phyloP scores from a whole-genome alignment of 2,113 vertebrate species.

The Actenoides hombroni region DNA sequence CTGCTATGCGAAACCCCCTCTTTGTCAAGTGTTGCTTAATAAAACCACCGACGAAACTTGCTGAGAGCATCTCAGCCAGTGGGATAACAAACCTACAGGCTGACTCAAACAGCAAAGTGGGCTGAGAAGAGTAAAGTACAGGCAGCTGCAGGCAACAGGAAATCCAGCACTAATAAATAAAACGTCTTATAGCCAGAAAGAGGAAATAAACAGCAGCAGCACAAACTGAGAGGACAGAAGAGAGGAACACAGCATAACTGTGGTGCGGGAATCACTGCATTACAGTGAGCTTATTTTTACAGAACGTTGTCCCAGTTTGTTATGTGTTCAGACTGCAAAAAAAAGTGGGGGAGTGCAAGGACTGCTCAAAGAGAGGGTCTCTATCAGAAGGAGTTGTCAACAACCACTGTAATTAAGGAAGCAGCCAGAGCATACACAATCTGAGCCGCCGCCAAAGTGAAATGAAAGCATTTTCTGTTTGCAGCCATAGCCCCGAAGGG shows the following conservation, averaged over 20 bases:
- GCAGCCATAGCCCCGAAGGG: background rate
- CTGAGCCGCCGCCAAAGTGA: background rate
- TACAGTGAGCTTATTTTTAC: conserved; percentile 56
- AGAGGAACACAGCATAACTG: conserved; percentile 14
- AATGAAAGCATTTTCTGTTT: conserved; percentile 65
- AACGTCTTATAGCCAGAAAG: conserved; percentile 31
- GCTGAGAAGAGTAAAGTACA: background rate
- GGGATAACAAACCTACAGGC: background rate
- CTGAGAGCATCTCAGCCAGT: background rate
- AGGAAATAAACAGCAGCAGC: conserved; percentile 61
- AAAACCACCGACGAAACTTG: background rate
- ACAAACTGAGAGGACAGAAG: conserved; percentile 14
- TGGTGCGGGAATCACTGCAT: background rate
- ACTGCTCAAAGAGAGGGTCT: conserved; percentile 52
- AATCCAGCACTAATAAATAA: conserved; percentile 63
- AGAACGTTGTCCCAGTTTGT: background rate
- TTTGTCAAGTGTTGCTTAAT: background rate
- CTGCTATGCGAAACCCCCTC: background rate
- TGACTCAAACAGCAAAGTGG: background rate
- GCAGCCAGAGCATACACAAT: conserved; percentile 50
- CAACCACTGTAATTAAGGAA: conserved; percentile 57
- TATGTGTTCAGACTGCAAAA: conserved; percentile 34
- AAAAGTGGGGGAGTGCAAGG: background rate
- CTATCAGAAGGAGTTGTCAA: conserved; percentile 55
- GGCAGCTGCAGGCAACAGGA: conserved; percentile 61